phyloP scores from a whole-genome alignment of 2,113 vertebrate genomes.

The Brachypteracias leptosomus region DNA sequence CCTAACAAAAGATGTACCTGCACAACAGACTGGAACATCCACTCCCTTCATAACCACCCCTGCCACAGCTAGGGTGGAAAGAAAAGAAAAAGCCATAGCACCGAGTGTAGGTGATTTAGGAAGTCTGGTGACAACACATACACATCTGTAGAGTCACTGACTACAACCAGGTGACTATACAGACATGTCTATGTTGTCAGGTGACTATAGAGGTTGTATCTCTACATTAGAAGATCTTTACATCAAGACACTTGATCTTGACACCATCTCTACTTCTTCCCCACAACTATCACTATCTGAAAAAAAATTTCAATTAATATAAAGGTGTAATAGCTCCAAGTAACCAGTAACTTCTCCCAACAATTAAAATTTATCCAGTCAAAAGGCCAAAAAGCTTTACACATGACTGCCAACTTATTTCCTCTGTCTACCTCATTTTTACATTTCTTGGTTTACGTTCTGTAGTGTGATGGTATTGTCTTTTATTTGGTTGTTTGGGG shows the following conservation, averaged over 20 bases:
- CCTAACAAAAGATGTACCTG: not conserved
- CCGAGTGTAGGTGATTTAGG: not conserved
- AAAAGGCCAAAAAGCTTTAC: not conserved
- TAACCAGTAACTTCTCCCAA: not conserved
- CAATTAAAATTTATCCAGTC: not conserved
- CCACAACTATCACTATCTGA: not conserved
- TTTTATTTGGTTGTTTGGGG: not conserved
- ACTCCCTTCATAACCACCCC: rapidly evolving
- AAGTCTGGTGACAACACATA: not conserved
- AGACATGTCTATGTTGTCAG: not conserved
- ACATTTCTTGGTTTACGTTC: not conserved
- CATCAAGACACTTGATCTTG: not conserved
- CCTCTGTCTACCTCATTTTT: not conserved
- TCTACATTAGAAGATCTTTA: not conserved
- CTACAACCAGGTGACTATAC: not conserved
- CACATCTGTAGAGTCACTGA: not conserved
- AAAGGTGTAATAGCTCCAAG: not conserved
- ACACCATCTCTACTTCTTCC: not conserved
- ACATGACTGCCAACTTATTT: not conserved
- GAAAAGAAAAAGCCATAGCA: too few species aligned
- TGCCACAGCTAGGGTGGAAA: not conserved
- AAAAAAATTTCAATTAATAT: not conserved
- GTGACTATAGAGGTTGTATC: not conserved
- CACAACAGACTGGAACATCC: not conserved
- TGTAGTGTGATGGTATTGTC: not conserved